phyloP scores from a whole-genome alignment of 2,113 vertebrate genomes.

The Podiceps cristatus region DNA sequence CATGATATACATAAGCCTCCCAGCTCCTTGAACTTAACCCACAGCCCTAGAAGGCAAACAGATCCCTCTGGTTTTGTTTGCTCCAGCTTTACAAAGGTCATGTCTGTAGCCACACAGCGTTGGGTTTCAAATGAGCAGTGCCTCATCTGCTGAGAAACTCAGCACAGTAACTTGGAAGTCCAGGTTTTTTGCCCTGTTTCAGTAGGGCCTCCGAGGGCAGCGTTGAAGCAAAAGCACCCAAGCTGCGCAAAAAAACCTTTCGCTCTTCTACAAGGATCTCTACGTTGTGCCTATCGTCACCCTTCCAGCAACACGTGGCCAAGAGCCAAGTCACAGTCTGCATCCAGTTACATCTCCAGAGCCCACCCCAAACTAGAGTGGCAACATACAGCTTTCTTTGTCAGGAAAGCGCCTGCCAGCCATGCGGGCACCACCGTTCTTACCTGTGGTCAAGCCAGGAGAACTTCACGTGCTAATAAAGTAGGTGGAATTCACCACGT shows the following conservation, averaged over 20 bases:
- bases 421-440: fast-evolving
- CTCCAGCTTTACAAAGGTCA: background rate
- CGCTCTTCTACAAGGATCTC: background rate
- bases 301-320: fast-evolving
- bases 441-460: background rate
- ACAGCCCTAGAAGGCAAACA: background rate
- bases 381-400: background rate
- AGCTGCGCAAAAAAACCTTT: background rate
- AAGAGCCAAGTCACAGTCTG: background rate
- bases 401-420: background rate
- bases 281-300: fast-evolving
- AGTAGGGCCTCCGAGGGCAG: background rate
- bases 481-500: fast-evolving
- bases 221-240: fast-evolving
- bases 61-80: background rate
- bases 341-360: background rate
- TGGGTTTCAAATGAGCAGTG: background rate
- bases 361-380: fast-evolving
- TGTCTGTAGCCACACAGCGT: background rate
- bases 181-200: background rate
- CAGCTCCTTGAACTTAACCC: background rate
- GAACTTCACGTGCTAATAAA: background rate
- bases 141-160: background rate
- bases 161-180: background rate
- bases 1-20: background rate